A percentile compares a stretch with the other conserved stretches of the same genome.
Conservation (phyloP, 2,797 vertebrate species). For the Sylvia borin region DNA sequence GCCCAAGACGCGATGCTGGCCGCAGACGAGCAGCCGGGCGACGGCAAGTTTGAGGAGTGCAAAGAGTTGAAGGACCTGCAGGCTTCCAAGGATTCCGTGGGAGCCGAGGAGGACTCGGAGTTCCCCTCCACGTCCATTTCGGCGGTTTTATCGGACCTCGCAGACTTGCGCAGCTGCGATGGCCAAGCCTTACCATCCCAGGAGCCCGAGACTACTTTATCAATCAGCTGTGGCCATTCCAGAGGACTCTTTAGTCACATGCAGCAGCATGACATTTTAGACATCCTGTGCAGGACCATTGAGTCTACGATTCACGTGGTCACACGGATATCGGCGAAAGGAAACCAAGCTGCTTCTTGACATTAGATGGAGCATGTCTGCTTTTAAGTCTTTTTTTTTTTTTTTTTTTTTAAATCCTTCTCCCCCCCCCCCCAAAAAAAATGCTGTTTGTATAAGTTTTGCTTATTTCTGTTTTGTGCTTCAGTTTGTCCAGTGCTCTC, state of each 20-base stretch:
- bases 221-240: slow-evolving; percentile 82
- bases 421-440: background rate
- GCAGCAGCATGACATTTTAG: slow-evolving; percentile 92
- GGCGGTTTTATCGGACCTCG: slow-evolving; percentile 83
- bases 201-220: slow-evolving; percentile 80
- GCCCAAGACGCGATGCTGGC: slow-evolving; percentile 69
- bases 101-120: slow-evolving; percentile 77
- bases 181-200: slow-evolving; percentile 80
- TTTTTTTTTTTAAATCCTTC: background rate
- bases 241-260: slow-evolving; percentile 82
- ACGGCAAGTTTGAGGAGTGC: slow-evolving; percentile 70
- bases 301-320: slow-evolving; percentile 95
- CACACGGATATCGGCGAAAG: slow-evolving; percentile 90
- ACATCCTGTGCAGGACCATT: slow-evolving; percentile 95
- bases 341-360: slow-evolving; percentile 91
- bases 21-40: slow-evolving; percentile 75
- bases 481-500: slow-evolving; percentile 86
- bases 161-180: slow-evolving; percentile 83
- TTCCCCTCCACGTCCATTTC: slow-evolving; percentile 83
- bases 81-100: slow-evolving; percentile 75
- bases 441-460: slow-evolving; percentile 82
- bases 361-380: slow-evolving; percentile 85
- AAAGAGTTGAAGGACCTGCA: slow-evolving; percentile 83
- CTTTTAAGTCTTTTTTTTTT: slow-evolving; percentile 74
- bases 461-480: slow-evolving; percentile 86